These are phyloP conservation scores for Mesochorus sp. DNA, from an alignment of 2,888 invertebrate genomes.

Conservation along the genomic window DNA sequence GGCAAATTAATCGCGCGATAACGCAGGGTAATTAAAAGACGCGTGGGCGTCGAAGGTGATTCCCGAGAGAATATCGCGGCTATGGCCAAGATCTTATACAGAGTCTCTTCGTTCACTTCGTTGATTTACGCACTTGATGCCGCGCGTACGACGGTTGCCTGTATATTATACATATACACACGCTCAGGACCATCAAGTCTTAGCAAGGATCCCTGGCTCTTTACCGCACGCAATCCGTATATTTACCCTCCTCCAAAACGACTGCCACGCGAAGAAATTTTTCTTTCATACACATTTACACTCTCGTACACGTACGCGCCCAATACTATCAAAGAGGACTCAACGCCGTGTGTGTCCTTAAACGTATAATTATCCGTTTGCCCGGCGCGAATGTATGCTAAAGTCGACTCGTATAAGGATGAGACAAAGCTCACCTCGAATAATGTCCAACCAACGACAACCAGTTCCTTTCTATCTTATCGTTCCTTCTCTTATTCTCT, in stretches of 20 bases:
- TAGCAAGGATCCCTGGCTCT: conserved; percentile 26
- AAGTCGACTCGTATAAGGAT: neutral
- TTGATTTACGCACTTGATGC: conserved; percentile 66
- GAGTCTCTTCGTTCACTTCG: conserved; percentile 30
- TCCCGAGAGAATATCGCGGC: conserved; percentile 15
- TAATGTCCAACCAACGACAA: conserved; percentile 31
- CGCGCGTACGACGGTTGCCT: conserved; percentile 37
- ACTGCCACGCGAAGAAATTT: conserved; percentile 29
- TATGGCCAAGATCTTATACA: neutral
- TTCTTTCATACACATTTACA: conserved; percentile 19
- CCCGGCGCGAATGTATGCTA: neutral
- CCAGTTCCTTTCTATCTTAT: conserved; percentile 33
- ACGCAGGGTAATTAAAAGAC: conserved; percentile 63
- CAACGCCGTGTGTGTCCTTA: conserved; percentile 54
- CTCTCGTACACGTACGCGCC: too few species aligned
- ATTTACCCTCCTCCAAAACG: conserved; percentile 48
- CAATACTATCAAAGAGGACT: conserved; percentile 12
- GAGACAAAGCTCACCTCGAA: conserved; percentile 26
- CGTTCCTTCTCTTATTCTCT: too few species aligned
- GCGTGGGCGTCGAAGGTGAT: conserved; percentile 49
- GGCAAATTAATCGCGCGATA: conserved; percentile 64
- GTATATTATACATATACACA: too few species aligned
- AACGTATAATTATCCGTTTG: conserved; percentile 60
- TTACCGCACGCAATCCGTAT: conserved; percentile 49
- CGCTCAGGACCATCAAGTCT: too few species aligned